Evolutionary conservation across 2,797 vertebrate species (phyloP), one percentile per base, ranked within the genome.

Genomic region (Gallirallus australis): DNA sequence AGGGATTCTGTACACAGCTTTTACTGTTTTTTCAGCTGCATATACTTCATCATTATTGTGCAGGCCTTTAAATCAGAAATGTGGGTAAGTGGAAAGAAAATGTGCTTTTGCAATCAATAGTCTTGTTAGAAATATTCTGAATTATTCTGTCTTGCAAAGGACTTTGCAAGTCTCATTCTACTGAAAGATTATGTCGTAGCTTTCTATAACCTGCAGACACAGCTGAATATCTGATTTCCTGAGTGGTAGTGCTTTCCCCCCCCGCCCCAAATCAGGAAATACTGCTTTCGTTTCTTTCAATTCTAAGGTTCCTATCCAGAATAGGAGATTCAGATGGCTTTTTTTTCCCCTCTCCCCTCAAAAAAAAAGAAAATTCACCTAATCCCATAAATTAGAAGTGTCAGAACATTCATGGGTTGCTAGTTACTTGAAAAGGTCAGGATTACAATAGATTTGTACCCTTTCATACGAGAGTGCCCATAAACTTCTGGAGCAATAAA

Each of bases 91-190:
- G 84, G 81, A 77, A 94, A 71, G 75, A 94, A 94, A 80, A 95
- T 59, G 68, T 92, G 71, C 93, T 93, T 96, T 94, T 95, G 90
- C 82, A 86, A 94, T 93, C 88, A 93, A 94, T 92, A 94, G 87
- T 31, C 72, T 91, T 89, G 69, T 94, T 89, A 90, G 89, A 91
- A 94, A 88, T 94, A 86, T 70, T 91, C 86, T 72, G 65, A 85
- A 87, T 95, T 90, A 82, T 92, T 95, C 82, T 91, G 37, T 65
- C 93, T 87, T 91, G 50, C 75, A 73, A 75, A 91, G 68, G 71
- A 75, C 72, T 79, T 82, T 71, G 59, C 47, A 57, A 71, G 48
- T 63, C 63, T 88, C 56, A 80, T 85, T 75, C 42, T 83, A 40
- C 69, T 61, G 54, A 78, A 92, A 71, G 65, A 88, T 91, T 83